Evolutionary conservation across 2,888 invertebrate genomes (phyloP).

Genomic region (Sphaerophoria taeniata): DNA sequence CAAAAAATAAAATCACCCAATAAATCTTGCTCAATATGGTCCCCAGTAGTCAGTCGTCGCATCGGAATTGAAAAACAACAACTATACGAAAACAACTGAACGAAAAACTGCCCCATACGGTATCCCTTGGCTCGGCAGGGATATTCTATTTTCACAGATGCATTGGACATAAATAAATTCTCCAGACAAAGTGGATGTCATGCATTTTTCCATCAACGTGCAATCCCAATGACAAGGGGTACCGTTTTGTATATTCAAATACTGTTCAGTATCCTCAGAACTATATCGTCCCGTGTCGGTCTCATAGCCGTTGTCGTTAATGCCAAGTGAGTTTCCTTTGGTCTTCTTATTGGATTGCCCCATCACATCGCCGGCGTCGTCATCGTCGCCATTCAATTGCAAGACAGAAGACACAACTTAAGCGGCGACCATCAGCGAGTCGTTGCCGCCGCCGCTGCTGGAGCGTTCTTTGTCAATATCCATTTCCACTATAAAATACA

Average conservation of each 20-base stretch:
- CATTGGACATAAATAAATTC: conserved; percentile 73
- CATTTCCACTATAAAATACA: not conserved
- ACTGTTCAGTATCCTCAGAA: conserved; percentile 45
- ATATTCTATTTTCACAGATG: conserved; percentile 74
- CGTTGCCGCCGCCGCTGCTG: conserved; percentile 42
- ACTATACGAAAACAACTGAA: conserved; percentile 32
- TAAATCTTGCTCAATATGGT: too few species aligned
- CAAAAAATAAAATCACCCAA: not conserved
- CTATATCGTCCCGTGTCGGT: conserved; percentile 20
- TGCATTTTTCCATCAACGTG: conserved; percentile 73
- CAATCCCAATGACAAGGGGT: conserved; percentile 73
- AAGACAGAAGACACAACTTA: not conserved
- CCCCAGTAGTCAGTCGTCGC: too few species aligned
- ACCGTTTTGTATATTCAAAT: conserved; percentile 22
- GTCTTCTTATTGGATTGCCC: conserved; percentile 61
- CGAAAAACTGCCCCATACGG: conserved; percentile 72
- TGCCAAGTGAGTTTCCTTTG: conserved; percentile 68
- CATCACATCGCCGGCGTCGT: conserved; percentile 24
- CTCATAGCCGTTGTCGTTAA: not conserved
- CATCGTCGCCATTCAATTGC: not conserved
- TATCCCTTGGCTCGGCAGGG: conserved; percentile 67
- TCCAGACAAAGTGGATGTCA: conserved; percentile 75
- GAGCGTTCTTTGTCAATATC: conserved; percentile 65
- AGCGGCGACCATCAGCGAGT: conserved; percentile 45
- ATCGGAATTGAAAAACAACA: too few species aligned